Evolutionary conservation across 2,113 vertebrate genomes (phyloP), one percentile per base, ranked within the genome.

Genomic region (Elaphurus davidianus): DNA sequence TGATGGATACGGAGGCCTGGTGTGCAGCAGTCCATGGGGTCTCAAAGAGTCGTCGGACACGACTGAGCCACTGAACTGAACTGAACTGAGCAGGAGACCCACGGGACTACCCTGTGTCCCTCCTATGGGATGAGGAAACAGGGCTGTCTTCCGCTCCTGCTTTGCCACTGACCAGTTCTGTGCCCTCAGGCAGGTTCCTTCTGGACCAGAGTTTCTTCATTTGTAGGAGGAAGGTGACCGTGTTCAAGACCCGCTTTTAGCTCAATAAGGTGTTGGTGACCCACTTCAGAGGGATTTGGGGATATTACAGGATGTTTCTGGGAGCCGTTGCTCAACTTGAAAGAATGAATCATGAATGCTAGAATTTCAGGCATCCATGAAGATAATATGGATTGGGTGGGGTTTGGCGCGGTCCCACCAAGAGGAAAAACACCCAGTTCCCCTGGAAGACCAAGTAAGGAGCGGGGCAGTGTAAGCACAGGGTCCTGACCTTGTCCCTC

Each of bases 291-390:
- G 59, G 60, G 47, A 71, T 74, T 12, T 9, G 3, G 21, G 21
- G 57, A 59, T 55, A 33, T 30, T 23, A 19, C 36, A 95, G 89
- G 87, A 83, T 64, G 19, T 76, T 95, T 89, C 91, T 47, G 4
- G 79, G 27, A 81, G 23, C 54, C 25, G 10, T 30, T 84, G 83
- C 91, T 95, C 88, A 84, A 91, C 67, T 50, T 4, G 71, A 87
- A 89, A 79, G 81, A 87, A 85, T 90, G 93, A 90, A 45, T 92
- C 81, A 83, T 10, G 3, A 55, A 13, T 7, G 27, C 50, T 27
- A 81, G 98, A 94, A 95, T 96, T 55, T 57, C 88, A 95, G 93
- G 93, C 93, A 52, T 87, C 92, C 36, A 0, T 21, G 45, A 87
- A 87, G 96, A 85, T 1, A 74, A 57, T 19, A 5, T 23, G 33